phyloP scores from a whole-genome alignment of 2,797 vertebrate species.

The Novumbra hubbsi region DNA sequence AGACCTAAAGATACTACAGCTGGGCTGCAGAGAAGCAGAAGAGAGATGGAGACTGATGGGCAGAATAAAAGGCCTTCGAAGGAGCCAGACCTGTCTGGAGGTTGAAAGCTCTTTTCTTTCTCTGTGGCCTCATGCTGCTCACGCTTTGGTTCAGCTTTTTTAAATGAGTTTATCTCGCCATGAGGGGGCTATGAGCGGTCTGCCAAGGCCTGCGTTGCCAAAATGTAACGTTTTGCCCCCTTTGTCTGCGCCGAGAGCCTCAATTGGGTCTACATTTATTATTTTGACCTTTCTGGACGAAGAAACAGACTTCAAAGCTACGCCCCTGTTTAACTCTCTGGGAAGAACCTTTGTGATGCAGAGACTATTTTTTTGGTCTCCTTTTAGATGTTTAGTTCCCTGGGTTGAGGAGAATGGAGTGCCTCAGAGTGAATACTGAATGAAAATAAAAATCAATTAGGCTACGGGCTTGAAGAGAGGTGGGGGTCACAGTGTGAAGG shows the following conservation, averaged over 20 bases:
- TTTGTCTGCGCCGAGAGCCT: slow-evolving; percentile 77
- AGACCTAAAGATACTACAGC: slow-evolving; percentile 48
- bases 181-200: slow-evolving; percentile 57
- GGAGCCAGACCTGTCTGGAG: slow-evolving; percentile 77
- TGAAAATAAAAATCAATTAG: slow-evolving; percentile 86
- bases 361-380: slow-evolving; percentile 61
- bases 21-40: slow-evolving; percentile 29
- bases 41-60: slow-evolving; percentile 42
- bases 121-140: slow-evolving; percentile 73
- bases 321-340: slow-evolving; percentile 64
- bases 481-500: slow-evolving; percentile 67
- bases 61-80: slow-evolving; percentile 55
- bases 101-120: slow-evolving; percentile 74
- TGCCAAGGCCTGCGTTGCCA: slow-evolving; percentile 63
- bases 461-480: slow-evolving; percentile 74
- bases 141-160: slow-evolving; percentile 77
- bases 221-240: slow-evolving; percentile 83
- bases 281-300: slow-evolving; percentile 86
- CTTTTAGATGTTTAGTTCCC: slow-evolving; percentile 76
- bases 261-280: slow-evolving; percentile 91
- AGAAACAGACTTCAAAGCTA: slow-evolving; percentile 74
- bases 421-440: slow-evolving; percentile 73
- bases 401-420: slow-evolving; percentile 71
- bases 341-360: slow-evolving; percentile 76
- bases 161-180: slow-evolving; percentile 86